Conservation (phyloP, 2,888 invertebrate species). For the Acronicta aceris region DNA sequence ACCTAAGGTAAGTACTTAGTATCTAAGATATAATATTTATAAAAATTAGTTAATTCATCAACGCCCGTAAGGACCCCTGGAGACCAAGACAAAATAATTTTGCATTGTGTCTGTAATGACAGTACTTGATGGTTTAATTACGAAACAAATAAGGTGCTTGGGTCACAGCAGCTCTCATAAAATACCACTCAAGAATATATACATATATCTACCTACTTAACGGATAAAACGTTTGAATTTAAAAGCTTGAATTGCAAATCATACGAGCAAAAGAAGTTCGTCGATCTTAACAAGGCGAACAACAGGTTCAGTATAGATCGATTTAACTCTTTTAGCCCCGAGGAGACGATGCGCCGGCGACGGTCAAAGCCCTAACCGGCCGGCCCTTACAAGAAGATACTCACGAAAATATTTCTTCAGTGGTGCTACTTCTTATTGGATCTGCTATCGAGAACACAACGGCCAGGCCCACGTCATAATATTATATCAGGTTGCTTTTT, state of each 20-base stretch:
- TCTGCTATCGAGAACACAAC: constrained; percentile 62
- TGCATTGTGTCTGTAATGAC: too few species aligned
- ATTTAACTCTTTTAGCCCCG: constrained; percentile 68
- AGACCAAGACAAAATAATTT: too few species aligned
- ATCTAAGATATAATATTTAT: too few species aligned
- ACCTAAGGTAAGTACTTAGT: too few species aligned
- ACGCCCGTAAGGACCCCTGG: too few species aligned
- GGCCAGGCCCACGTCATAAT: constrained; percentile 66
- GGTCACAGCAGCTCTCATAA: too few species aligned
- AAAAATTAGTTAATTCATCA: too few species aligned
- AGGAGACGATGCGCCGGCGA: constrained; percentile 58
- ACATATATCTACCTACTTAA: constrained; percentile 11
- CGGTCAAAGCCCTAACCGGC: constrained; percentile 71
- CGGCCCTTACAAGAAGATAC: constrained; percentile 65
- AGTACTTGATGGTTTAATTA: neutral
- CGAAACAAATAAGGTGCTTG: neutral
- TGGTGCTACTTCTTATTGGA: constrained; percentile 56
- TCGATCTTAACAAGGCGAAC: constrained; percentile 75
- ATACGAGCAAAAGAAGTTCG: constrained; percentile 69
- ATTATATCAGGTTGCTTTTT: constrained; percentile 73
- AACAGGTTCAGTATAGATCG: constrained; percentile 78
- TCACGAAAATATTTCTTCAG: constrained; percentile 79
- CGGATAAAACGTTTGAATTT: constrained; percentile 36
- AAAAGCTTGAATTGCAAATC: constrained; percentile 51
- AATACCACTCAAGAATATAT: too few species aligned